Conservation (phyloP, 2,113 vertebrate species). For the Natator depressus region DNA sequence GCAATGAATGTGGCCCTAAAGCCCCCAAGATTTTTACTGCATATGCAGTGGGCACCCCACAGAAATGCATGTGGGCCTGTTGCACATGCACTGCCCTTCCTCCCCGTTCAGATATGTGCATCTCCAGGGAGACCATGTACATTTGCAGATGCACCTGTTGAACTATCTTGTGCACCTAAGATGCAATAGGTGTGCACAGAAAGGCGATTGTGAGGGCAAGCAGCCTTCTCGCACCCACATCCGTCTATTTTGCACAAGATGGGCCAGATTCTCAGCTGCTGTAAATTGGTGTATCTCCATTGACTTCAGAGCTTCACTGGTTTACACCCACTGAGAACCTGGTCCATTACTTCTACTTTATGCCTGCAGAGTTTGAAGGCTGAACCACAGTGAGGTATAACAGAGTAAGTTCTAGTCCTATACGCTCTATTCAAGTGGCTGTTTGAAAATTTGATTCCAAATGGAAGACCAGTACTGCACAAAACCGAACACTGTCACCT, state of each 20-base stretch:
- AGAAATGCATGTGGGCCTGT: not conserved
- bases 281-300: not conserved
- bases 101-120: not conserved
- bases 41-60: not conserved
- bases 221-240: not conserved
- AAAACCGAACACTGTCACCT: rapidly evolving
- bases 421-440: not conserved
- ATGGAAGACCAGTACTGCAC: not conserved
- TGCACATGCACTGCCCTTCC: not conserved
- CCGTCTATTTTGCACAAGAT: not conserved
- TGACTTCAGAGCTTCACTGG: not conserved
- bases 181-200: not conserved
- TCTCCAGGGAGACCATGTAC: not conserved
- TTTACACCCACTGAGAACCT: not conserved
- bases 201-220: not conserved
- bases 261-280: not conserved
- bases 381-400: not conserved
- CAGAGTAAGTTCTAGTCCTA: not conserved
- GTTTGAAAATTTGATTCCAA: not conserved
- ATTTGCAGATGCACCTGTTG: not conserved
- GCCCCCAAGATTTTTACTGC: not conserved
- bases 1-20: not conserved
- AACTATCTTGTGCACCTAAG: not conserved
- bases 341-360: not conserved
- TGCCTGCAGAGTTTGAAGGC: not conserved